Evolutionary conservation across 2,888 invertebrate species (phyloP), one percentile per base, ranked within the genome.

Genomic region (Morpho achilles): DNA sequence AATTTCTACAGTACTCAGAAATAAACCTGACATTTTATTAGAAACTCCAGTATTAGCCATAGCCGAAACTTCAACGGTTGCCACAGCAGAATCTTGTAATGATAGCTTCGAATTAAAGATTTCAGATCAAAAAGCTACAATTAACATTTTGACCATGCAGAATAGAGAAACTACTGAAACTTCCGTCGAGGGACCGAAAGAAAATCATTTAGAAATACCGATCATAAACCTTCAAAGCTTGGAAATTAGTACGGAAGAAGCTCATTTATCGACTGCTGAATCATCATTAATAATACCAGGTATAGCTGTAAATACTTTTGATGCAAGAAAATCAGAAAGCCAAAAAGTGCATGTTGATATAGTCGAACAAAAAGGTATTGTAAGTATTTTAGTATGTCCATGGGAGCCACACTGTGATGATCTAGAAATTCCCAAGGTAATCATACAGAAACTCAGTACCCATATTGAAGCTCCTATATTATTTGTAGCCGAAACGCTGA

Each of bases 281-380:
- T 46, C 45, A 7, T 23, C 47, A 22, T 32, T 49, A 7, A 41
- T 53, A 42, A 9, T 22, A 7, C 8, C 57, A 22, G 64, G 58
- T 47, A 64, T 58, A 46, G 60, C 61, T 10, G 65, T 50, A 53
- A 51, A 9, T n/a, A 7, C 42, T 23, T 48, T 65, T 50, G 48
- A 59, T 4, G 23, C 58, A 22, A 46, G 52, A 7, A 47, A 59
- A 58, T 50, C 51, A 8, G 45, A 32, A 42, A 42, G 42, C 7
- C 61, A 57, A 8, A 46, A 59, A 50, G 61, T 55, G 7, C 55
- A 53, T 8, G 53, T 65, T 39, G 52, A 57, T 51, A 50, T 66
- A 8, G 41, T 60, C 47, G 61, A 65, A 52, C 51, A 61, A 8
- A 64, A 62, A 59, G 64, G 60, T 7, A 47, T 62, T 10, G 61